Conservation (phyloP, 2,888 invertebrate genomes). For the Phalangium opilio region DNA sequence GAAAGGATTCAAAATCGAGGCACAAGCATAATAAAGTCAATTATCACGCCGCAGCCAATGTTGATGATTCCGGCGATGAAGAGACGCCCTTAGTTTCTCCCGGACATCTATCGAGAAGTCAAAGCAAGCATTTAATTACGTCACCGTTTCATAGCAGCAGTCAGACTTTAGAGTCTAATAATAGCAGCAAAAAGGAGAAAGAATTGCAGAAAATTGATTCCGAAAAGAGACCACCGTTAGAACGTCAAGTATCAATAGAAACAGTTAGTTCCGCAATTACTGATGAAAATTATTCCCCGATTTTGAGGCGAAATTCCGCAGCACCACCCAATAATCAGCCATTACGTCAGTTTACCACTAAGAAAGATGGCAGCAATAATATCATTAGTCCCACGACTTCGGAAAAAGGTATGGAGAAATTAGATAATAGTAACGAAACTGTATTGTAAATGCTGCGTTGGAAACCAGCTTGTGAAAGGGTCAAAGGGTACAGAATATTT, state of each 20-base stretch:
- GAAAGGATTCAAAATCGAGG: too few relatives aligned
- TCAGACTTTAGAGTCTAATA: neutral
- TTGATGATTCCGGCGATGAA: conserved; percentile 15
- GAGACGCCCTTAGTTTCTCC: conserved; percentile 18
- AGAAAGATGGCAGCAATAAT: too few relatives aligned
- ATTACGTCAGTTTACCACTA: too few relatives aligned
- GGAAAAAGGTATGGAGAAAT: too few relatives aligned
- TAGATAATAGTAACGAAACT: too few relatives aligned
- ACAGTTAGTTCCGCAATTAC: neutral
- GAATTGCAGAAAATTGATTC: neutral
- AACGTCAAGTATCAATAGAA: neutral
- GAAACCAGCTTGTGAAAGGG: too few relatives aligned
- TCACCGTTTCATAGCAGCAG: neutral
- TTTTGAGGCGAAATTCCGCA: too few relatives aligned
- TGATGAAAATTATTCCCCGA: neutral
- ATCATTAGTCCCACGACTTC: too few relatives aligned
- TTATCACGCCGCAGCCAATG: conserved; percentile 7
- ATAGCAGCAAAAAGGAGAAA: neutral
- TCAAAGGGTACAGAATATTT: too few relatives aligned
- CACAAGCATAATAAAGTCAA: too few relatives aligned
- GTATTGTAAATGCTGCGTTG: too few relatives aligned
- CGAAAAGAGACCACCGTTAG: neutral
- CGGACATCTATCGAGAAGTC: conserved; percentile 5
- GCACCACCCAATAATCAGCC: too few relatives aligned
- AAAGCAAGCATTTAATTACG: neutral